Percentiles rank a stretch among this genome's conserved stretches.
These are phyloP conservation scores for Hippasteria phrygiana DNA, from an alignment of 53 echinoderm and acorn worm genomes.

Conservation along the genomic window DNA sequence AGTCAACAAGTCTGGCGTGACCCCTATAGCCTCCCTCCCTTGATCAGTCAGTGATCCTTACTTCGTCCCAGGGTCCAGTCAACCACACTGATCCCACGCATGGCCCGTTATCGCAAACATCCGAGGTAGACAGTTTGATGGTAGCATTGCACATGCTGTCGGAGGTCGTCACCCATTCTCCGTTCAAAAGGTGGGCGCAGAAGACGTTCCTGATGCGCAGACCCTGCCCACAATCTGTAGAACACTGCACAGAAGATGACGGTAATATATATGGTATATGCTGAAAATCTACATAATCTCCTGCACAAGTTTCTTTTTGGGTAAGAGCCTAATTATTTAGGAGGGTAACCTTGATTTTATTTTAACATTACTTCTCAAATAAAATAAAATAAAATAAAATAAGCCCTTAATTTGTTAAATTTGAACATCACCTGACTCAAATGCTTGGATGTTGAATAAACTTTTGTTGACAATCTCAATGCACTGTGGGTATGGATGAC, in stretches of 20 bases:
- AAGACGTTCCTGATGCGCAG: constrained; percentile 82
- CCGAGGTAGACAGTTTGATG: constrained; percentile 52
- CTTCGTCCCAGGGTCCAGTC: constrained; percentile 82
- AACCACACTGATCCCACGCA: constrained; percentile 83
- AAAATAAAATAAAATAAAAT: too few species aligned
- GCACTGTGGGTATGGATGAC: too few species aligned
- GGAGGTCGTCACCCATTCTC: constrained; percentile 59
- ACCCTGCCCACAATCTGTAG: constrained; percentile 89
- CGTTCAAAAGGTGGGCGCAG: constrained; percentile 67
- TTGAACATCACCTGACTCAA: too few species aligned
- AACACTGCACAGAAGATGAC: constrained; percentile 72
- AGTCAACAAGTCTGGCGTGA: too few species aligned
- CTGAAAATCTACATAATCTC: background rate
- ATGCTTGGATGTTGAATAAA: too few species aligned
- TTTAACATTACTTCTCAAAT: too few species aligned
- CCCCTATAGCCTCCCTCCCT: too few species aligned
- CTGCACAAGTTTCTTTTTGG: too few species aligned
- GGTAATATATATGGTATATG: background rate
- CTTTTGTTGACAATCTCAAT: too few species aligned
- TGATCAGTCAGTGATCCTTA: constrained; percentile 7
- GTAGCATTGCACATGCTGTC: constrained; percentile 63
- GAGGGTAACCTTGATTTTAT: too few species aligned
- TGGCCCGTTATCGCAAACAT: constrained; percentile 70
- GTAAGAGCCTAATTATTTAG: too few species aligned
- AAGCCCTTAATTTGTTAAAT: too few species aligned